phyloP scores from a whole-genome alignment of 2,797 vertebrate species.

The Ceyx erithaca region DNA sequence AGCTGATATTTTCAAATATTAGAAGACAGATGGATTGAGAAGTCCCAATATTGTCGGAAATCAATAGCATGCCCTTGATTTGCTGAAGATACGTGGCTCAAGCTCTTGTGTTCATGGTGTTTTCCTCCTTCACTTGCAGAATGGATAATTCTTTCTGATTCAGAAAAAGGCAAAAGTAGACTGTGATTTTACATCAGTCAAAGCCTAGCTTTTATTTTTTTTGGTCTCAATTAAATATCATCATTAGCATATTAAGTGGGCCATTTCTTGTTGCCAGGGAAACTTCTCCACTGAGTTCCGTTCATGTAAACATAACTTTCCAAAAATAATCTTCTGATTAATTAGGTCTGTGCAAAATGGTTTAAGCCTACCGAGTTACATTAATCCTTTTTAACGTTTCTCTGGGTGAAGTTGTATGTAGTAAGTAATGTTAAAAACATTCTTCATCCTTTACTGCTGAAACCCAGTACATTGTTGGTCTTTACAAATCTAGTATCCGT shows the following conservation, averaged over 20 bases:
- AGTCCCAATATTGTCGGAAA: not conserved
- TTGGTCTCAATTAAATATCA: constrained; percentile 49
- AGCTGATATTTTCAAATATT: not conserved
- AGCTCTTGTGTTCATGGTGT: not conserved
- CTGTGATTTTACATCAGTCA: not conserved
- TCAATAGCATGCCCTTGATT: not conserved
- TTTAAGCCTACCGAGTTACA: not conserved
- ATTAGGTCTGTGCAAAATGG: constrained; percentile 33
- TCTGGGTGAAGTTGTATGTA: not conserved
- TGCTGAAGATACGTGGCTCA: not conserved
- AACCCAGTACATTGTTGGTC: not conserved
- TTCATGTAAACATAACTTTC: constrained; percentile 65
- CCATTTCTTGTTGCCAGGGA: constrained; percentile 64
- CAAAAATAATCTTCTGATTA: constrained; percentile 69
- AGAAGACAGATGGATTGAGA: not conserved
- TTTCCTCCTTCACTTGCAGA: constrained; percentile 3
- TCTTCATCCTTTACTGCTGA: not conserved
- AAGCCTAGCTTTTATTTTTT: constrained; percentile 2
- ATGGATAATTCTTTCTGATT: not conserved
- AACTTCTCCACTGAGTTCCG: constrained; percentile 54
- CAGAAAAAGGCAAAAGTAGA: not conserved
- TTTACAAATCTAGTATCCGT: not conserved
- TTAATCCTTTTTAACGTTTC: not conserved
- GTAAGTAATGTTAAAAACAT: not conserved
- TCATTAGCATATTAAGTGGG: constrained; percentile 68